phyloP scores from a whole-genome alignment of 2,888 invertebrate species.

The Junonia oenone region DNA sequence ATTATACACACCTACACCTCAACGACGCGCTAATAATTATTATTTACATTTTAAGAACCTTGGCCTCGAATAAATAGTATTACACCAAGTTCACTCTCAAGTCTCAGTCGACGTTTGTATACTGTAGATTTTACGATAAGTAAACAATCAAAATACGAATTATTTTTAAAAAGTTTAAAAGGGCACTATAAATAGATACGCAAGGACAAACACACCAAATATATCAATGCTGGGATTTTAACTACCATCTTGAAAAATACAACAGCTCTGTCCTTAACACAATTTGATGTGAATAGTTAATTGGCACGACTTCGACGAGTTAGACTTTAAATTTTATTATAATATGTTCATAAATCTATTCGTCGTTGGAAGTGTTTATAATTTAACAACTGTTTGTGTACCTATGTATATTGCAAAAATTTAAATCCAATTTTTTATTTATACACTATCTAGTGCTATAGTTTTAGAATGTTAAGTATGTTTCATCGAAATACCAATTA shows the following conservation, averaged over 20 bases:
- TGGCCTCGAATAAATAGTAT: not conserved
- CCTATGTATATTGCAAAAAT: too few relatives aligned
- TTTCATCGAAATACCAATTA: too few relatives aligned
- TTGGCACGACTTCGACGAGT: not conserved
- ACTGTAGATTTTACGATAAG: not conserved
- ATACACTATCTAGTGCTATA: too few relatives aligned
- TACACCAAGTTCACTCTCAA: not conserved
- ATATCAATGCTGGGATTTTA: not conserved
- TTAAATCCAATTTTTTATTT: too few relatives aligned
- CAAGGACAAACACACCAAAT: not conserved
- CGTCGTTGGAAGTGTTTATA: too few relatives aligned
- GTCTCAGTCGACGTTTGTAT: not conserved
- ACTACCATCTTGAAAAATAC: not conserved
- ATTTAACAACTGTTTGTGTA: too few relatives aligned
- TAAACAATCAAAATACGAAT: not conserved
- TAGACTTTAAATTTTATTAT: not conserved
- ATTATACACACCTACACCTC: not conserved
- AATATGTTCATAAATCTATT: not conserved
- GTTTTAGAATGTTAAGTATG: too few relatives aligned
- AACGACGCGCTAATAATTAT: not conserved
- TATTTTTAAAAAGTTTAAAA: not conserved
- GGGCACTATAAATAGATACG: not conserved
- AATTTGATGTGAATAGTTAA: not conserved
- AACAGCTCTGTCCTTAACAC: not conserved
- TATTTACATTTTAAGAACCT: not conserved